phyloP scores from a whole-genome alignment of 2,113 vertebrate genomes.

The Pelvicachromis taeniatus region DNA sequence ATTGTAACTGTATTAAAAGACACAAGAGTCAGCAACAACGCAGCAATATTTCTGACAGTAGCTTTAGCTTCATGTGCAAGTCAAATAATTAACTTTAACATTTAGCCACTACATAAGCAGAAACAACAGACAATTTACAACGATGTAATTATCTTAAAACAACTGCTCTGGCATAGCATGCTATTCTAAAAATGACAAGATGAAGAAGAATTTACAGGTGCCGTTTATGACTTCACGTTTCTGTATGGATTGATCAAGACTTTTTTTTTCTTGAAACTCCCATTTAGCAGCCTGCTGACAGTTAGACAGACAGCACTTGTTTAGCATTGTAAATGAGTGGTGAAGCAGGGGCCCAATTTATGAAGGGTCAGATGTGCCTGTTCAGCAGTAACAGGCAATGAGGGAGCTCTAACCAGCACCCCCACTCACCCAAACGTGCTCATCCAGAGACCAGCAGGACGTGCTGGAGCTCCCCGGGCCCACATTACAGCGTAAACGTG shows the following conservation, averaged over 20 bases:
- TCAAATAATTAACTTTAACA: background rate
- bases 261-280: background rate
- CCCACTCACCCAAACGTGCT: background rate
- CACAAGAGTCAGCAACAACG: background rate
- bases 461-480: conserved; percentile 40
- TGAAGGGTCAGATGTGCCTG: conserved; percentile 19
- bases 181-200: background rate
- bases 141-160: background rate
- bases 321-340: conserved; percentile 42
- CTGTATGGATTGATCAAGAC: rapidly evolving
- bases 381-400: conserved; percentile 28
- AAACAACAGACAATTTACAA: no score
- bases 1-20: background rate
- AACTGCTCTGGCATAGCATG: background rate
- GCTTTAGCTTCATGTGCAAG: no score
- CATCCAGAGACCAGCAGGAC: background rate
- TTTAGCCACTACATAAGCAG: background rate
- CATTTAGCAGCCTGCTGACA: background rate
- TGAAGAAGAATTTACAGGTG: background rate
- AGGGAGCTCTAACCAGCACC: conserved; percentile 16
- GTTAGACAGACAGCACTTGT: background rate
- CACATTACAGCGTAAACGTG: conserved; percentile 33
- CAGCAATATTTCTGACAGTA: no score
- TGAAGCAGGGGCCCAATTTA: background rate
- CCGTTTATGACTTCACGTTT: background rate